Percentiles rank a stretch among this genome's conserved stretches.
These are phyloP conservation scores for Hemicordylus capensis DNA, from an alignment of 2,113 vertebrate genomes.

Conservation along the genomic window DNA sequence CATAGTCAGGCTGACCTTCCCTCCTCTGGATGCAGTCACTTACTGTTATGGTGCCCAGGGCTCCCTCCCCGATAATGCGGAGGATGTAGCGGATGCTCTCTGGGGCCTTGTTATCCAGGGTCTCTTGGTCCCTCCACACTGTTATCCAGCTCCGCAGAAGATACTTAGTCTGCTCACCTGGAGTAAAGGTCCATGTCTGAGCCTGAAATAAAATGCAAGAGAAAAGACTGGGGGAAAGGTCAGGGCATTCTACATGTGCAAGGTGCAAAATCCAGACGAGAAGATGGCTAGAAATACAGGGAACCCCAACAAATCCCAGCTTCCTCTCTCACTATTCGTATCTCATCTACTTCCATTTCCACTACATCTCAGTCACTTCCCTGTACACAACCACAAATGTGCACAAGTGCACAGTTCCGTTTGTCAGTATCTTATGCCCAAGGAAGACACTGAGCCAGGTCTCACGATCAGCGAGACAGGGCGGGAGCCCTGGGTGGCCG, in stretches of 20 bases:
- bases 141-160: slow-evolving; percentile 75
- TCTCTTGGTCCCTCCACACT: slow-evolving; percentile 74
- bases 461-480: no score
- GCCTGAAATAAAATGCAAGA: slow-evolving; percentile 70
- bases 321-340: background rate
- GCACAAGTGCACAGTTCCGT: background rate
- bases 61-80: slow-evolving; percentile 80
- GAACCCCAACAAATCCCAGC: no score
- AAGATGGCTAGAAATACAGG: background rate
- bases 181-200: slow-evolving; percentile 88
- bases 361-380: background rate
- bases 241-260: background rate
- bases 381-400: background rate
- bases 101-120: background rate
- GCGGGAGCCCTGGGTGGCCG: no score
- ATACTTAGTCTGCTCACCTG: slow-evolving; percentile 79
- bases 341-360: background rate
- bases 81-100: slow-evolving; percentile 72
- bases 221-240: background rate
- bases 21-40: background rate
- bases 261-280: background rate
- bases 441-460: background rate
- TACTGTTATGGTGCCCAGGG: slow-evolving; percentile 76
- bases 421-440: background rate
- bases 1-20: background rate